Evolutionary conservation across 2,797 vertebrate species (phyloP).

Genomic region (Neosalanx taihuensis): DNA sequence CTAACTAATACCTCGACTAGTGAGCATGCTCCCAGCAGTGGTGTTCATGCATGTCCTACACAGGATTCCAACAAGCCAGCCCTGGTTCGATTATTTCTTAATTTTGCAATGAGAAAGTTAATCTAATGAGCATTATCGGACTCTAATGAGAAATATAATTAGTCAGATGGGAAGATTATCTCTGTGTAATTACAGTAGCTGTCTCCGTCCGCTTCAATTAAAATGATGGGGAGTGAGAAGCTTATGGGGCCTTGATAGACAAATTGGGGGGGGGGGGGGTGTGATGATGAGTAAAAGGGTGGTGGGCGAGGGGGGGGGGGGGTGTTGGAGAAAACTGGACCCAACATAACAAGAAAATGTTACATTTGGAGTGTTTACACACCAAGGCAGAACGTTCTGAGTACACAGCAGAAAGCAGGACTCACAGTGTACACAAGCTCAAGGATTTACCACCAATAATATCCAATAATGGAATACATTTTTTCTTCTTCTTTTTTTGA

Average conservation of each 20-base stretch:
- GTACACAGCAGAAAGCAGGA: not conserved
- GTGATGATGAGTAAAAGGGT: not conserved
- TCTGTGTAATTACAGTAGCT: slow-evolving; percentile 47
- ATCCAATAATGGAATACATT: too few relatives aligned
- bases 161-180: slow-evolving; percentile 50
- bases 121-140: slow-evolving; percentile 48
- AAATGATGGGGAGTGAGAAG: slow-evolving; percentile 24
- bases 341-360: slow-evolving; percentile 7
- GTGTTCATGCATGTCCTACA: slow-evolving; percentile 16
- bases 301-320: not conserved
- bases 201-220: slow-evolving; percentile 49
- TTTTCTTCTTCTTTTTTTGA: too few relatives aligned
- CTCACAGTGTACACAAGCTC: too few relatives aligned
- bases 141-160: slow-evolving; percentile 54
- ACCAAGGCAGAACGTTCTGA: not conserved
- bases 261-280: not conserved
- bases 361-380: not conserved
- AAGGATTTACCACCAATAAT: too few relatives aligned
- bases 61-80: slow-evolving; percentile 21
- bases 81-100: slow-evolving; percentile 33
- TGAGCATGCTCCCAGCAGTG: slow-evolving; percentile 16
- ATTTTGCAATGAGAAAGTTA: slow-evolving; percentile 32
- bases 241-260: slow-evolving; percentile 13
- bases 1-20: slow-evolving; percentile 3
- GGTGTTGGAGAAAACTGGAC: not conserved